These are phyloP conservation scores for Trichonephila clavata DNA, from an alignment of 1,140 invertebrate genomes.

Conservation along the genomic window DNA sequence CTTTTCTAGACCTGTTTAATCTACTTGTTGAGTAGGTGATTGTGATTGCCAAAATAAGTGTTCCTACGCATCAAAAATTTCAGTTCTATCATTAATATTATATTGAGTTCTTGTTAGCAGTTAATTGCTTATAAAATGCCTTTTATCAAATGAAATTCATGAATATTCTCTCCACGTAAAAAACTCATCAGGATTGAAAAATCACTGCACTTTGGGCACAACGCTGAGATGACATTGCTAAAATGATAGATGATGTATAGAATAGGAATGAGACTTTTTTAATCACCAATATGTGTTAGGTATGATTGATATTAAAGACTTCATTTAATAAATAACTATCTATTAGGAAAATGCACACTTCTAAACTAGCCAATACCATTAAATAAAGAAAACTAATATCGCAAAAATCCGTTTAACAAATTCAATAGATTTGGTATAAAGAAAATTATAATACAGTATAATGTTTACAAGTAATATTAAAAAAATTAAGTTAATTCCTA, in stretches of 20 bases:
- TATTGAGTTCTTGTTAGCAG: neutral
- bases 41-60: too few species aligned
- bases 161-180: neutral
- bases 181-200: neutral
- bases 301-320: neutral
- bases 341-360: neutral
- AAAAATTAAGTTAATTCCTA: too few species aligned
- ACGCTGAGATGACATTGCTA: neutral
- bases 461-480: too few species aligned
- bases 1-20: too few species aligned
- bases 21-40: too few species aligned
- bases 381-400: neutral
- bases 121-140: neutral
- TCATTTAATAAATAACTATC: too few species aligned
- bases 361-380: neutral
- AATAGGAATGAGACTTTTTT: neutral
- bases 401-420: neutral
- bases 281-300: neutral
- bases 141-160: neutral
- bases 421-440: too few species aligned
- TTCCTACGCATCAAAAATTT: too few species aligned
- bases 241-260: neutral
- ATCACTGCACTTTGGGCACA: neutral
- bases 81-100: too few species aligned
- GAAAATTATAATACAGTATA: too few species aligned